Evolutionary conservation across 1,140 invertebrate species (phyloP).

Genomic region (Gryon sp.): DNA sequence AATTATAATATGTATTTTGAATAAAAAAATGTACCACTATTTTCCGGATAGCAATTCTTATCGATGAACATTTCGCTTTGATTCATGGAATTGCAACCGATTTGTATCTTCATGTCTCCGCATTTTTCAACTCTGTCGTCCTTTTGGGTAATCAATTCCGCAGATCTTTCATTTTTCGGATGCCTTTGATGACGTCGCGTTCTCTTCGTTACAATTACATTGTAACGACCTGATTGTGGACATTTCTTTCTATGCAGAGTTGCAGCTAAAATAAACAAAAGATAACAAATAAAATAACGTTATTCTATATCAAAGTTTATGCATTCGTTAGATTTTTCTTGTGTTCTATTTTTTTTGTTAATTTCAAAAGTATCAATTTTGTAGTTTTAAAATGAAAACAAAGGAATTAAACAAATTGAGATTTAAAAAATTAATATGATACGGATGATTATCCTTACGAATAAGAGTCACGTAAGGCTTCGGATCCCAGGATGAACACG

Average conservation of each 20-base stretch:
- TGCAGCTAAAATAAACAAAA: slow-evolving; percentile 69
- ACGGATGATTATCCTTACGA: slow-evolving; percentile 87
- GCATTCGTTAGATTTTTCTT: too few species aligned
- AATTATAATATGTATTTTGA: not conserved
- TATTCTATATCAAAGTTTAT: too few species aligned
- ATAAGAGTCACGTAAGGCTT: slow-evolving; percentile 89
- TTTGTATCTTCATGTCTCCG: slow-evolving; percentile 70
- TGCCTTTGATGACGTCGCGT: slow-evolving; percentile 64
- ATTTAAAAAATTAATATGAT: too few species aligned
- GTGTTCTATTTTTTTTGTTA: too few species aligned
- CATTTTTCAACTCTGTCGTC: slow-evolving; percentile 67
- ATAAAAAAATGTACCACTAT: slow-evolving; percentile 68
- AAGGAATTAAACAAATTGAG: too few species aligned
- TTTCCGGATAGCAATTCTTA: slow-evolving; percentile 71
- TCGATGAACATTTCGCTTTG: slow-evolving; percentile 76
- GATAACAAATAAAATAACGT: slow-evolving; percentile 17
- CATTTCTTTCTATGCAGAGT: slow-evolving; percentile 77
- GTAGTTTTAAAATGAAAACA: slow-evolving; percentile 25
- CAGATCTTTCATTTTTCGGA: slow-evolving; percentile 41
- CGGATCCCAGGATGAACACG: slow-evolving; percentile 81
- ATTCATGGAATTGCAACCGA: slow-evolving; percentile 72
- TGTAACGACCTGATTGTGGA: slow-evolving; percentile 78
- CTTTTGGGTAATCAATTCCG: slow-evolving; percentile 38
- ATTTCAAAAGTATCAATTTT: too few species aligned
- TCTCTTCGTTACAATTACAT: slow-evolving; percentile 67